Percentiles rank a stretch among this genome's conserved stretches.
These are phyloP conservation scores for Carassius auratus DNA, from an alignment of 2,113 vertebrate genomes.

Conservation along the genomic window DNA sequence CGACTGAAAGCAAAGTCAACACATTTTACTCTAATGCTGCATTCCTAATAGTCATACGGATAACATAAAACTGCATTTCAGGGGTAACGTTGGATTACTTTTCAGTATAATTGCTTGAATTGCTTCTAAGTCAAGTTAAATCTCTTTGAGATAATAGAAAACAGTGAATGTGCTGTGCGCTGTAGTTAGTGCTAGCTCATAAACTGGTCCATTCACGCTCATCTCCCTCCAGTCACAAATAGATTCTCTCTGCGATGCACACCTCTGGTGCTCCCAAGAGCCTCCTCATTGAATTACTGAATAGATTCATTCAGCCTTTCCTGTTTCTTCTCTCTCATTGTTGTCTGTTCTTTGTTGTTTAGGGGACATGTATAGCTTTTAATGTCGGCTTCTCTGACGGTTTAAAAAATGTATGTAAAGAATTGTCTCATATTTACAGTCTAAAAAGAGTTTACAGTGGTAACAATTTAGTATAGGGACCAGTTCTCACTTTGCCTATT, in stretches of 20 bases:
- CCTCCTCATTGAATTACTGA: slow-evolving; percentile 66
- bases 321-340: slow-evolving; percentile 31
- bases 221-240: slow-evolving; percentile 56
- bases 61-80: background rate
- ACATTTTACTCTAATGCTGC: background rate
- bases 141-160: slow-evolving; percentile 4
- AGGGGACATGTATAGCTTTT: background rate
- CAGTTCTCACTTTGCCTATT: no score
- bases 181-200: slow-evolving; percentile 18
- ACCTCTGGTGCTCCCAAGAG: slow-evolving; percentile 52
- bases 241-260: slow-evolving; percentile 57
- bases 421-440: background rate
- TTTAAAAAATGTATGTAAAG: background rate
- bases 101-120: background rate
- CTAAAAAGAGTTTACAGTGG: background rate
- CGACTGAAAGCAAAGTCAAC: slow-evolving; percentile 13
- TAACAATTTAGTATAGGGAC: no score
- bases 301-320: slow-evolving; percentile 25
- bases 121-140: background rate
- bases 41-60: background rate
- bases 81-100: background rate
- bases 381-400: background rate
- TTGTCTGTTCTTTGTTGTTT: slow-evolving; percentile 23
- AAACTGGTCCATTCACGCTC: slow-evolving; percentile 37
- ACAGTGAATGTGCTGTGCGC: background rate